Percentiles rank a stretch among this genome's conserved stretches.
Conservation (phyloP, 2,888 invertebrate genomes). For the Abrostola tripartita region DNA sequence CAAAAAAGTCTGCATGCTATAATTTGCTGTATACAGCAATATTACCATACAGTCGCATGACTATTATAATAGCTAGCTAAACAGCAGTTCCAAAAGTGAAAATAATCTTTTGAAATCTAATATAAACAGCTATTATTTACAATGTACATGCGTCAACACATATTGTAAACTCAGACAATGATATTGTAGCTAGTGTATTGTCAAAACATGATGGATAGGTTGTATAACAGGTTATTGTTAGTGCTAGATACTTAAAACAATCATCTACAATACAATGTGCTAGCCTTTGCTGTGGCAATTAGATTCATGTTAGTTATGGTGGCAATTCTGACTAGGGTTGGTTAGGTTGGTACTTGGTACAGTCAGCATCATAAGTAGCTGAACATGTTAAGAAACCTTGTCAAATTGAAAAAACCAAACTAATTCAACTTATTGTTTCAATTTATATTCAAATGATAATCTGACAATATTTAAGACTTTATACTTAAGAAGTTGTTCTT, state of each 20-base stretch:
- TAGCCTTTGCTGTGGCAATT: not conserved
- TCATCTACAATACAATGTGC: slow-evolving; percentile 7
- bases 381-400: no score
- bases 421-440: no score
- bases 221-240: slow-evolving; percentile 23
- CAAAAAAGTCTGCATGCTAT: no score
- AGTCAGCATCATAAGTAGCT: no score
- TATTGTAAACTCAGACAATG: slow-evolving; percentile 38
- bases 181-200: slow-evolving; percentile 31
- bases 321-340: no score
- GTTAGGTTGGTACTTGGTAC: no score
- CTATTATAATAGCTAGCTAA: not conserved
- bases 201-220: slow-evolving; percentile 40
- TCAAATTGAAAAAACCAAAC: no score
- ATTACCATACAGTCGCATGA: no score
- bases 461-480: no score
- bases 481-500: no score
- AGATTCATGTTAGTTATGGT: not conserved
- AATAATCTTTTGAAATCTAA: slow-evolving; percentile 8
- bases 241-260: slow-evolving; percentile 18
- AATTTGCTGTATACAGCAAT: no score
- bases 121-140: slow-evolving; percentile 16
- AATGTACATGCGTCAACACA: slow-evolving; percentile 24
- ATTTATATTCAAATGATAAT: no score
- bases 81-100: not conserved